Base-by-base conservation (phyloP, 92 coral and sea anemone genomes). In the Porites evermanni region DNA sequence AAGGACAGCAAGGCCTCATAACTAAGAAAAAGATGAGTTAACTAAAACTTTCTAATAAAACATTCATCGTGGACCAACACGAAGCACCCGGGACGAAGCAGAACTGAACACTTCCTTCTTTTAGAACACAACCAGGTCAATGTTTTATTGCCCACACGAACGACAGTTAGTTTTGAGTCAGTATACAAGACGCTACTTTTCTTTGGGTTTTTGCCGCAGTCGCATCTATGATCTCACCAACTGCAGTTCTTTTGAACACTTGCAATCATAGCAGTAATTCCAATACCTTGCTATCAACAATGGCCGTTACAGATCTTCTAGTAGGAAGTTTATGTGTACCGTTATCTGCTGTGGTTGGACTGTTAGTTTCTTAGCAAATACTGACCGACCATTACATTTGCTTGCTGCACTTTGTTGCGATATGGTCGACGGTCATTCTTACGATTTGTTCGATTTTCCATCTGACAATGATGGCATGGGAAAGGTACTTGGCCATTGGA, bases 241-340 rank as follows among this genome's bases (percentile, higher is more conserved):
- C 12, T 51, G 19, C 29, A 20, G 19, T 72, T 72, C 32, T 51
- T 16, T 16, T 50, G 32, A 72, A 2, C 26, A 20, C 19, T 72
- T 7, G 77, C 51, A 0, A 4, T 38, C 47, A 38, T 0, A 4
- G 47, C 47, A 38, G 47, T 38, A 38, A 38, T 7, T 74, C 32
- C 32, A 53, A 50, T 58, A 50, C 53, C 24, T 14, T 74, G 64
- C 26, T 17, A 16, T 74, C 64, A 56, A 74, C 64, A 12, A 52
- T 74, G 79, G 79, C 79, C 19, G 79, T 56, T n/a, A 21, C 79
- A n/a, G 79, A 74, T 50, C 79, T 74, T 52, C 50, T 74, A 13
- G 19, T 50, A 29, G 79, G 79, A n/a, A 19, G 9, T 20, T 7
- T 74, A 18, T n/a, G 14, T 52, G 12, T 52, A 13, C 79, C 79